Base-by-base conservation (phyloP, 2,113 vertebrate genomes). In the Poicephalus gulielmi region DNA sequence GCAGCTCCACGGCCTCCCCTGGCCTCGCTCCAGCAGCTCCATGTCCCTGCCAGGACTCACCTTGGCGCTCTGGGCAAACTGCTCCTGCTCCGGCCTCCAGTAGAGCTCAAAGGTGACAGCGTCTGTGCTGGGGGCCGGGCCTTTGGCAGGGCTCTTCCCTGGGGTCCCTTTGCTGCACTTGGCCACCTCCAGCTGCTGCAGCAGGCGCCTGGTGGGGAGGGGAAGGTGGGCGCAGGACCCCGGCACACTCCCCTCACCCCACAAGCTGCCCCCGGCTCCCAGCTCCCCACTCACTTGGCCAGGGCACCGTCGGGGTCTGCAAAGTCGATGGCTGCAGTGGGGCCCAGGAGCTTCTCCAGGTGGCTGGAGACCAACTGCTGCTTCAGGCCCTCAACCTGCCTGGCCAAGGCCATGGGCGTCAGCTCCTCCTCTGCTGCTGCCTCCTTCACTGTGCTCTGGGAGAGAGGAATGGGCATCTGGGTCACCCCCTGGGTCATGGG, bases 221-320 rank as follows among this genome's bases (percentile, higher is more conserved):
- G 10, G 4, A 15, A 46, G 6, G 44, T 37, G 73, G 50, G 50
- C 8, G 7, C 0, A 6, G 39, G 55, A 30, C 11, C 35, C 35
- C 11, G 1, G 22, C n/a, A 28, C 33, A 3, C 50, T 17, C 25
- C 25, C 25, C 25, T 52, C 9, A 6, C 10, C 66, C 31, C 10
- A 30, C 2, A 1, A 15, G 63, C 19, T 66, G 39, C 55, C 19
- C 33, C 1, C 0, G 9, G 28, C 6, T 27, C 35, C 23, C 4
- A 19, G 13, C 2, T 16, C n/a, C 73, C 55, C 53, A 92, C 99
- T 97, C 96, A 99, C 99, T 99, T 99, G 95, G 99, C 98, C 78
- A 99, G 98, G 7, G 99, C 99, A 53, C 99, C 99, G 23, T 99
- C 98, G 0, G 99, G 99, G 97, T 99, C 99, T 1, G 99, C 98